These are phyloP conservation scores for Xestia sexstrigata DNA, from an alignment of 2,888 invertebrate species.

Conservation along the genomic window DNA sequence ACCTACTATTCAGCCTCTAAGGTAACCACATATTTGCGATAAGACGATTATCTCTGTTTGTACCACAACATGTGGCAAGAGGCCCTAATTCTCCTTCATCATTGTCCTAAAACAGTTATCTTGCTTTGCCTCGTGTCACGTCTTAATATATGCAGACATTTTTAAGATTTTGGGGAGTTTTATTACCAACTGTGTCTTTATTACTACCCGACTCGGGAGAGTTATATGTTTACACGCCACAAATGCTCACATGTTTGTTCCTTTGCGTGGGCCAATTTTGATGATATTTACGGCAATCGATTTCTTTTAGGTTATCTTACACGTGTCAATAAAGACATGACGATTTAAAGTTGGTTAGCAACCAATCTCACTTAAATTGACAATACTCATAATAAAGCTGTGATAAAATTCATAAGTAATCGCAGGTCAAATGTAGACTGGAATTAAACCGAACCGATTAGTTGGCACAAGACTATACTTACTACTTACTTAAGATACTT, in stretches of 20 bases:
- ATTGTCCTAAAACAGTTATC: slow-evolving; percentile 24
- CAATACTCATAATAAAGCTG: too few relatives aligned
- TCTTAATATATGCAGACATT: neutral
- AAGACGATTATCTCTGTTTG: slow-evolving; percentile 44
- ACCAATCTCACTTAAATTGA: neutral
- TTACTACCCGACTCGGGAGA: neutral
- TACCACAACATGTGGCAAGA: slow-evolving; percentile 27
- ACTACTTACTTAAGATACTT: too few relatives aligned
- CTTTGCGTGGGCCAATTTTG: neutral
- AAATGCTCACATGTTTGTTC: neutral
- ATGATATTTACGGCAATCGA: neutral
- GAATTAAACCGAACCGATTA: neutral
- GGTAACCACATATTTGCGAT: slow-evolving; percentile 31
- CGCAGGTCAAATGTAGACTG: neutral
- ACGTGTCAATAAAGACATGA: too few relatives aligned
- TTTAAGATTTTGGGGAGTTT: slow-evolving; percentile 26
- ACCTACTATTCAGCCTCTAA: slow-evolving; percentile 1
- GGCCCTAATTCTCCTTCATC: slow-evolving; percentile 39
- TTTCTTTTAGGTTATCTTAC: too few relatives aligned
- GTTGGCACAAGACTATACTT: neutral
- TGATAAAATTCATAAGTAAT: too few relatives aligned
- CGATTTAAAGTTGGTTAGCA: neutral
- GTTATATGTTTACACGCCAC: neutral
- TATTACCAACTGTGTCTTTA: slow-evolving; percentile 11
- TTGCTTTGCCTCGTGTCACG: neutral